phyloP scores from a whole-genome alignment of 2,888 invertebrate species.

The Linnaemya tessellans region DNA sequence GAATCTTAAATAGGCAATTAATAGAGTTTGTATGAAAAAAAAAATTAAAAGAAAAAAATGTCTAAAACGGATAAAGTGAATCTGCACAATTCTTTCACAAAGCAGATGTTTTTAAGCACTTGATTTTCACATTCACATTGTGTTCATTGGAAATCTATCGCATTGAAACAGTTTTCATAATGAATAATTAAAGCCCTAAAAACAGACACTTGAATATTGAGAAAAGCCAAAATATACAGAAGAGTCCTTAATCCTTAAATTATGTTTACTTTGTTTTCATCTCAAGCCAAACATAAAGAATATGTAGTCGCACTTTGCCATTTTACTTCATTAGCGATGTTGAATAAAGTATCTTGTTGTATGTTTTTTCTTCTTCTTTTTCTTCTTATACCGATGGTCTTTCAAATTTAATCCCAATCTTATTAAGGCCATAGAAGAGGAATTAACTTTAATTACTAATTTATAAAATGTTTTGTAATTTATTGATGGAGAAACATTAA shows the following conservation, averaged over 20 bases:
- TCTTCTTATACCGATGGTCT: neutral
- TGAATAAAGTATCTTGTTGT: neutral
- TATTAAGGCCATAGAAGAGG: neutral
- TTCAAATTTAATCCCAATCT: conserved; percentile 42
- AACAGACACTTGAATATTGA: neutral
- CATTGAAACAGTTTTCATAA: conserved; percentile 19
- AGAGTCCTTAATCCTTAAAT: conserved; percentile 8
- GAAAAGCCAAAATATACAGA: conserved; percentile 3
- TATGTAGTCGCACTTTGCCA: conserved; percentile 2
- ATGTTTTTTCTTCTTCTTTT: neutral
- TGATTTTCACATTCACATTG: conserved; percentile 45
- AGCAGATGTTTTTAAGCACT: conserved; percentile 57
- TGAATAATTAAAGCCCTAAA: conserved; percentile 49
- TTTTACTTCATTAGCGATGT: conserved; percentile 31
- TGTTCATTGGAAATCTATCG: conserved; percentile 44
- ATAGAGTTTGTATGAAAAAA: neutral
- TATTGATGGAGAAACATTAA: conserved; percentile 39
- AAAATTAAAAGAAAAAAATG: neutral
- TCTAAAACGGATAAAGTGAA: conserved; percentile 14
- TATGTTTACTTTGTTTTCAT: neutral
- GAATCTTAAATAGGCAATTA: neutral
- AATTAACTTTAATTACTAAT: conserved; percentile 58
- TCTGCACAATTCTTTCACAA: conserved; percentile 30
- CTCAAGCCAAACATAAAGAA: neutral
- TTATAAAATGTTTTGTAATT: conserved; percentile 38